Evolutionary conservation across 2,797 vertebrate species (phyloP), one percentile per base, ranked within the genome.

Genomic region (Perodicticus potto): DNA sequence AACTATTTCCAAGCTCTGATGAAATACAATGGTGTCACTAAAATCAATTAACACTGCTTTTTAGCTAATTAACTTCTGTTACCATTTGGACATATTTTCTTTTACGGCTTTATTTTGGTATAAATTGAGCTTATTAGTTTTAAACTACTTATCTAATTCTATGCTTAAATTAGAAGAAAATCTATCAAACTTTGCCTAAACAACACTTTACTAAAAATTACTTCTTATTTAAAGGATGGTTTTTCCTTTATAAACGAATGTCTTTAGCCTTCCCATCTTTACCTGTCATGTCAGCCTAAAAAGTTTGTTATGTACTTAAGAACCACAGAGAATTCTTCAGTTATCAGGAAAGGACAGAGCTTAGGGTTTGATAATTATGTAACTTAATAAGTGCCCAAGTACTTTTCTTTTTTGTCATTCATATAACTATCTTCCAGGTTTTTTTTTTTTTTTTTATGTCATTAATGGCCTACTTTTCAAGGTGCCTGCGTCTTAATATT

Each of bases 361-460:
- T 10, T 23, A 19, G 0, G 87, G 22, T 70, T 97, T 97, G 97
- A 97, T 98, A 98, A 99, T 98, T 98, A 98, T 98, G 98, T 97
- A 98, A 98, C 98, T 98, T 98, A 94, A 98, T 99, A 98, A 99
- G 98, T 98, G 97, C 96, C 97, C 96, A 95, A 97, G 91, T 96
- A 92, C n/a, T 32, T 97, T 94, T 59, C 45, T 73, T 91, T 27
- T 81, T 97, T 98, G 93, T 97, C 89, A 76, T 96, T 97, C 96
- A 27, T 92, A 78, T 95, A 97, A 93, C 92, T 94, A 89, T 83
- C 97, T 98, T 98, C 96, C 97, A 94, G 85, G 49, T 3, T 53
- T 97, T 98, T 96, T 97, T 98, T 95, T 95, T 93, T 97, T 97
- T 72, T 74, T 93, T 97, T 97, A 96, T 94, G 97, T 96, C 84